phyloP scores from a whole-genome alignment of 2,888 invertebrate genomes.

The Oxytorus armatus region DNA sequence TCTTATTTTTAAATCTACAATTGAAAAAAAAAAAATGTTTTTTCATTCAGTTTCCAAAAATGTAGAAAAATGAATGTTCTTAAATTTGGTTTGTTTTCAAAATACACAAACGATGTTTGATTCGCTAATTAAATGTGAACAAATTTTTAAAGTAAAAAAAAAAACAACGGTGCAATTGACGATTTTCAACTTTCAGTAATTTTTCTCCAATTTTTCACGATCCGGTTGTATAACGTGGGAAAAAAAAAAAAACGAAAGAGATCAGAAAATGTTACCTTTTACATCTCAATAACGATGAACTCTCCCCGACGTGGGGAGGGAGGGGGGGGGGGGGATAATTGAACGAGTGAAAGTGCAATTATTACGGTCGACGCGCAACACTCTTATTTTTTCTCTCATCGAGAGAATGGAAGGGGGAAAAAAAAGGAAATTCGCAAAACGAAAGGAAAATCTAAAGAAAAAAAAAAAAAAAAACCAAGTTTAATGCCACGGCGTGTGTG shows the following conservation, averaged over 20 bases:
- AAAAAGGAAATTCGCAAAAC: conserved; percentile 5
- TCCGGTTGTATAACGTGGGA: too few species aligned
- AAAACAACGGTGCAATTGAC: neutral
- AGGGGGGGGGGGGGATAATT: conserved; percentile 55
- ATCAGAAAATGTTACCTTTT: conserved; percentile 23
- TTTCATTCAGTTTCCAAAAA: too few species aligned
- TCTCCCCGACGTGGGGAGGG: neutral
- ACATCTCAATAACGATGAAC: conserved; percentile 46
- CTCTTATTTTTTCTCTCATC: conserved; percentile 22
- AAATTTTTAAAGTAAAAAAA: neutral
- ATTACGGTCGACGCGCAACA: conserved; percentile 44
- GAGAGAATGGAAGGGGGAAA: neutral
- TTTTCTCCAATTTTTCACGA: too few species aligned
- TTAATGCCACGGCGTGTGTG: neutral
- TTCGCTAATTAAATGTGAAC: too few species aligned
- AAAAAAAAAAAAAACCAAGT: neutral
- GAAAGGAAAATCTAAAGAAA: neutral
- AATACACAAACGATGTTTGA: too few species aligned
- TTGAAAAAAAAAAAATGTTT: too few species aligned
- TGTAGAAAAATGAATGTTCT: too few species aligned
- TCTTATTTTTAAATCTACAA: too few species aligned
- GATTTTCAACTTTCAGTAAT: too few species aligned
- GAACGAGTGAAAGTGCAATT: conserved; percentile 68
- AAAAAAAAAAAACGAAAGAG: neutral
- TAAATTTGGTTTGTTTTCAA: too few species aligned